A percentile compares a stretch with the other conserved stretches of the same genome.
Evolutionary conservation across 2,113 vertebrate genomes (phyloP).

Genomic region (Ia io): DNA sequence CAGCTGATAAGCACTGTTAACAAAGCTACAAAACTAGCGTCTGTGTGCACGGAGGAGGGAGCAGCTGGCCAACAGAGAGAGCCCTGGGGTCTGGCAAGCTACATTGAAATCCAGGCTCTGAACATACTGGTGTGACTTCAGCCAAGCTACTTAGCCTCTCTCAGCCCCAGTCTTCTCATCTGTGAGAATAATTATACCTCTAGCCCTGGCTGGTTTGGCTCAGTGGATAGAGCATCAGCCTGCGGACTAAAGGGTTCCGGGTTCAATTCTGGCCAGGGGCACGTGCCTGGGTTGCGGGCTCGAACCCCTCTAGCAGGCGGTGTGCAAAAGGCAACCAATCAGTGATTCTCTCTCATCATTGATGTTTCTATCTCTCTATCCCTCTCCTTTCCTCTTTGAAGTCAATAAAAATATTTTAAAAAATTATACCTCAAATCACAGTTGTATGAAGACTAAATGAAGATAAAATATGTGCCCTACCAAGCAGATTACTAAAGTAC

Average conservation of each 20-base stretch:
- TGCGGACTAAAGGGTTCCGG: too few species aligned
- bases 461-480: neutral
- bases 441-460: neutral
- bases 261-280: too few species aligned
- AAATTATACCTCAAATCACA: neutral
- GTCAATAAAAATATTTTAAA: too few species aligned
- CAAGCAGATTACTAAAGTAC: neutral
- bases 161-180: neutral
- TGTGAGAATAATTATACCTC: neutral
- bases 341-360: too few species aligned
- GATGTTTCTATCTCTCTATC: too few species aligned
- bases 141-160: neutral
- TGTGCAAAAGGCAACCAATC: too few species aligned
- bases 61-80: neutral
- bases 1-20: neutral
- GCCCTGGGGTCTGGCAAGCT: neutral
- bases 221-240: too few species aligned
- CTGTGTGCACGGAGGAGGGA: neutral
- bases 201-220: too few species aligned
- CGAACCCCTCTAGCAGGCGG: too few species aligned
- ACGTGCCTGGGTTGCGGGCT: too few species aligned
- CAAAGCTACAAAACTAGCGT: neutral
- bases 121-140: neutral
- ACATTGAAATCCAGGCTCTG: neutral
- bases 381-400: too few species aligned